Conservation (phyloP, 2,888 invertebrate genomes). For the Camponotus fellah region DNA sequence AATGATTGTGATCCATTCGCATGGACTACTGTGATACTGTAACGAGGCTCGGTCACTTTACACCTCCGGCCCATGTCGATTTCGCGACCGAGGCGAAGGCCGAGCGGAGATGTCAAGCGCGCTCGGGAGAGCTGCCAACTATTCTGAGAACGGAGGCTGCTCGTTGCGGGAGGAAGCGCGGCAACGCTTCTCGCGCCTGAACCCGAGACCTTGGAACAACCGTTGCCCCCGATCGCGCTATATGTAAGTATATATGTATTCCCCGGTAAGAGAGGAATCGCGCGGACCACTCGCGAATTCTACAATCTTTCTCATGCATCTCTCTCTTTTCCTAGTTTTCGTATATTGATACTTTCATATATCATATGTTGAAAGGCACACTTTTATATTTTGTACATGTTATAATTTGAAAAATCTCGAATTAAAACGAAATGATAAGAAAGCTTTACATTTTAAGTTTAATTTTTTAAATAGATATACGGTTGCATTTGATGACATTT, state of each 20-base stretch:
- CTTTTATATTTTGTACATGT: too few species aligned
- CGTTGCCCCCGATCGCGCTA: slow-evolving; percentile 56
- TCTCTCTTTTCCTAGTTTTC: background rate
- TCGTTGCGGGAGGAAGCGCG: slow-evolving; percentile 50
- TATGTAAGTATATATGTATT: slow-evolving; percentile 47
- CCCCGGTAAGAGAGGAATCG: slow-evolving; percentile 43
- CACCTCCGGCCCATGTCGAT: slow-evolving; percentile 47
- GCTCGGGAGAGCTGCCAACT: slow-evolving; percentile 56
- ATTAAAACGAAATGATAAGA: background rate
- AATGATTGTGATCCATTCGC: background rate
- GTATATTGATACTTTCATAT: background rate
- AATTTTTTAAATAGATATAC: background rate
- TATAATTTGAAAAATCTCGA: background rate
- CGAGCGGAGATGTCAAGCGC: slow-evolving; percentile 55
- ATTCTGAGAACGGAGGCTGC: slow-evolving; percentile 59
- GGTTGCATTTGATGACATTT: background rate
- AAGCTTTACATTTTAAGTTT: background rate
- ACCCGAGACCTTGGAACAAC: slow-evolving; percentile 56
- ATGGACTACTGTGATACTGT: background rate
- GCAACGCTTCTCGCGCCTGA: slow-evolving; percentile 50
- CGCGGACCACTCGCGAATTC: slow-evolving; percentile 36
- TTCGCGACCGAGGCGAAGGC: slow-evolving; percentile 58
- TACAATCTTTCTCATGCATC: background rate
- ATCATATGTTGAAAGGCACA: background rate
- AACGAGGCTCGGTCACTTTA: slow-evolving; percentile 39